Evolutionary conservation across 2,113 vertebrate species (phyloP), one percentile per base, ranked within the genome.

Genomic region (Argyrosomus japonicus): DNA sequence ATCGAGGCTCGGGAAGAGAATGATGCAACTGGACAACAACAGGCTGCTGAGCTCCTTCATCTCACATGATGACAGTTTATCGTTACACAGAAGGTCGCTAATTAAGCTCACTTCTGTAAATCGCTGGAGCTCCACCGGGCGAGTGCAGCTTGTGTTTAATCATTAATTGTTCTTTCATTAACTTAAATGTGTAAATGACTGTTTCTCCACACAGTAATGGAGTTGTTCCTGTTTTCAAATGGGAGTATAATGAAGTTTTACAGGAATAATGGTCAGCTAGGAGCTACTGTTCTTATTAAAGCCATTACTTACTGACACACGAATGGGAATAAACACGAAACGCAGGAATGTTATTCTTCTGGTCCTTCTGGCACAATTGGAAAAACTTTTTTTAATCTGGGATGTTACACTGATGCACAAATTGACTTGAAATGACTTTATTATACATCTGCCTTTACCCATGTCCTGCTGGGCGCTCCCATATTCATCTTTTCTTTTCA

Each of bases 1-100:
- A 32, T 3, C 9, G 60, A 62, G 80, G 12, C 57, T 70, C 18
- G 18, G 65, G 79, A 75, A 80, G 82, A 79, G 88, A 86, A 79
- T 93, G 91, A 94, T 89, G 89, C 60, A 90, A 90, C 14, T 14
- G 84, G 75, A 86, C 89, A 87, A 89, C 80, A 89, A 83, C 68
- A 57, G 21, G 62, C 58, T 58, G 53, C 67, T 60, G 75, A 85
- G 62, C 69, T 60, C 82, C 89, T 85, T 88, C 72, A 69, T 88
- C 77, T 81, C 53, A 77, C 40, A 68, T 1, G n/a, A 76, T 81
- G 78, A 84, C 82, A 83, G 88, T 84, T 87, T 73, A 63, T 90
- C 82, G 70, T 76, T 81, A 78, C 63, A 9, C 79, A 81, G 81
- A 9, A 23, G 80, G 84, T 85, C 88, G 67, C 88, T 87, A 87